Evolutionary conservation across 2,888 invertebrate species (phyloP).

Genomic region (Lomographa bimaculata): DNA sequence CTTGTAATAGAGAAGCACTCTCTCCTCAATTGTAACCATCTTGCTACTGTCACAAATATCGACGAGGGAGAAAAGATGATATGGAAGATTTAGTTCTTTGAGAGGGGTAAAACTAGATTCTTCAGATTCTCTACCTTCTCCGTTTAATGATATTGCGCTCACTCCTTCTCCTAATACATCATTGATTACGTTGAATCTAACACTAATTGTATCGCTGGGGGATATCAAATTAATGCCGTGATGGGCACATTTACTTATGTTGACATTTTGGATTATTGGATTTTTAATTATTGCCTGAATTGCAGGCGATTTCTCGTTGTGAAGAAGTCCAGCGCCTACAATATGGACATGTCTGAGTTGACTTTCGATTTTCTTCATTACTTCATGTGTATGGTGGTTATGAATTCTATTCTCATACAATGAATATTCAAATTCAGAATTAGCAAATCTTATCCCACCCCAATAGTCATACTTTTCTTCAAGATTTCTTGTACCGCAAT

Average conservation of each 20-base stretch:
- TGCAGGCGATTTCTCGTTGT: constrained; percentile 97
- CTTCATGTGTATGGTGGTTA: constrained; percentile 90
- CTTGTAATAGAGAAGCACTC: constrained; percentile 96
- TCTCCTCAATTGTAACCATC: constrained; percentile 93
- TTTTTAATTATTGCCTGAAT: constrained; percentile 95
- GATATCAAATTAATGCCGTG: constrained; percentile 97
- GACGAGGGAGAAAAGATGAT: constrained; percentile 95
- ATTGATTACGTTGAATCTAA: constrained; percentile 89
- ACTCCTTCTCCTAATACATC: constrained; percentile 95
- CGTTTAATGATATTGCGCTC: constrained; percentile 94
- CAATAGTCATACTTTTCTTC: constrained; percentile 90
- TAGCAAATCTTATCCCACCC: constrained; percentile 98
- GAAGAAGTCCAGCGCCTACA: constrained; percentile 96
- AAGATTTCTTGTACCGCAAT: constrained; percentile 91
- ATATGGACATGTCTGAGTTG: constrained; percentile 91
- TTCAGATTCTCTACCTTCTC: constrained; percentile 94
- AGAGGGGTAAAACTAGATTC: constrained; percentile 95
- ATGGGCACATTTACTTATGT: constrained; percentile 92
- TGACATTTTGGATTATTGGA: constrained; percentile 91
- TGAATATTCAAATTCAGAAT: constrained; percentile 94
- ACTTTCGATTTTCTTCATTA: constrained; percentile 88
- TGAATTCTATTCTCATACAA: constrained; percentile 92
- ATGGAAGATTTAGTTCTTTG: constrained; percentile 91
- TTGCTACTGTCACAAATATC: constrained; percentile 98
- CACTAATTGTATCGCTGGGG: constrained; percentile 91